Base-by-base conservation (phyloP, 1,140 invertebrate genomes). In the Bombus ignitus region DNA sequence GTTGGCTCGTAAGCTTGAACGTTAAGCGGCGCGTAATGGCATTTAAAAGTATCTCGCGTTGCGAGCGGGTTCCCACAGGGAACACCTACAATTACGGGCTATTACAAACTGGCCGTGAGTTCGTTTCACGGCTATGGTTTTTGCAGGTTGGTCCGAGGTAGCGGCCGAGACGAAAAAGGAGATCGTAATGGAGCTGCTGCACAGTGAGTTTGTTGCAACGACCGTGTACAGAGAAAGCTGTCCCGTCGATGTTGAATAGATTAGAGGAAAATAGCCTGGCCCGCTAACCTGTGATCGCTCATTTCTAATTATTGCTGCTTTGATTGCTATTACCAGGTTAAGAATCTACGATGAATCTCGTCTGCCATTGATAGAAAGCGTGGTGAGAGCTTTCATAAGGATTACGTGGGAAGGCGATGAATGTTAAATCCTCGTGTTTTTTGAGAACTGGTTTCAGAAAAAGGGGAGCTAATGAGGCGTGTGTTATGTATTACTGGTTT, bases 171-270 rank as follows among this genome's bases (percentile, higher is more conserved):
- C 47, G 37, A 53, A 62, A 77, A 77, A 62, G 75, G 47, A 59
- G 53, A 59, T 37, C 22, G 80, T 25, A 35, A 81, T 44, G 80
- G 71, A 62, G 15, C 42, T 44, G 28, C 70, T 32, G 28, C 2
- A 22, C 44, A 35, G 25, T 18, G 35, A 44, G 9, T 76, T 83
- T 32, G 42, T 59, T 66, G 57, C 47, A 35, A 13, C 35, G 22
- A 6, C 37, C 70, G 28, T 10, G 13, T 53, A 22, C 47, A 53
- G 87, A 88, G 87, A 89, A 89, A 89, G 87, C 77, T 76, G 88
- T 84, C 65, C 71, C 4, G 15, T n/a, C 39, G 39, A 28, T 28
- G 70, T 37, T 44, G 25, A 42, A 72, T 44, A 42, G 39, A 47
- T 44, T 32, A 42, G 39, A 71, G 68, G 35, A 70, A 70, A 70